phyloP scores from a whole-genome alignment of 2,797 vertebrate species.

The Lacerta bilineata region DNA sequence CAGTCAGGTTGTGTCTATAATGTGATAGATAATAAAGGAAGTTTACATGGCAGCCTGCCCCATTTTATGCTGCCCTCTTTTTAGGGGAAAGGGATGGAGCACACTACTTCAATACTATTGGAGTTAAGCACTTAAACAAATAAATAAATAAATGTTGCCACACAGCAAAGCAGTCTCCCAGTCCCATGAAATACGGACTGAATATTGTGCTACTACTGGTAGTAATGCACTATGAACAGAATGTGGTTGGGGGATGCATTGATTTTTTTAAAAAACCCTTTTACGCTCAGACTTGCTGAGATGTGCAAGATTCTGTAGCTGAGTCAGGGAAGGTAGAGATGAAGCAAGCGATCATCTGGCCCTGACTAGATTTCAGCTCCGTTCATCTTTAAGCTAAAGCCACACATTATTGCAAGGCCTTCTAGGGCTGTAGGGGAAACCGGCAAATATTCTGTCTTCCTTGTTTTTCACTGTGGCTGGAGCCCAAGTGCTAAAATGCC shows the following conservation, averaged over 20 bases:
- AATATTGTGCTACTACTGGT: neutral
- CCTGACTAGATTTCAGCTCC: conserved; percentile 50
- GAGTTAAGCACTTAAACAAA: no score
- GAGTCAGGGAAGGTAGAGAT: conserved; percentile 31
- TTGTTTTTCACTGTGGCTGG: conserved; percentile 37
- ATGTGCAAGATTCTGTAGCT: conserved; percentile 47
- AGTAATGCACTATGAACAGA: neutral
- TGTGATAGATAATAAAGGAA: neutral
- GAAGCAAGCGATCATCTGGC: conserved; percentile 44
- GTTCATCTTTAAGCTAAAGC: conserved; percentile 53
- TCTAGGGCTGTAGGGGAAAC: conserved; percentile 43
- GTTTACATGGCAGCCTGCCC: neutral
- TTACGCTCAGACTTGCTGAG: neutral
- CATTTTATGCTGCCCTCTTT: neutral
- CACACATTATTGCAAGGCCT: conserved; percentile 41
- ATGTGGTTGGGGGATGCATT: neutral
- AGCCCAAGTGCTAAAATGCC: conserved; percentile 31
- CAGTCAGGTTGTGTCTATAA: neutral
- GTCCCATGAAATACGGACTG: neutral
- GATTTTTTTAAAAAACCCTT: neutral
- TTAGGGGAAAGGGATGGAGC: neutral
- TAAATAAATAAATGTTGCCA: neutral
- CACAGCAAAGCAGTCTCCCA: neutral
- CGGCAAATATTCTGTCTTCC: conserved; percentile 36
- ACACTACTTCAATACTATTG: neutral